phyloP scores from a whole-genome alignment of 2,113 vertebrate genomes.

The Irena cyanogastra region DNA sequence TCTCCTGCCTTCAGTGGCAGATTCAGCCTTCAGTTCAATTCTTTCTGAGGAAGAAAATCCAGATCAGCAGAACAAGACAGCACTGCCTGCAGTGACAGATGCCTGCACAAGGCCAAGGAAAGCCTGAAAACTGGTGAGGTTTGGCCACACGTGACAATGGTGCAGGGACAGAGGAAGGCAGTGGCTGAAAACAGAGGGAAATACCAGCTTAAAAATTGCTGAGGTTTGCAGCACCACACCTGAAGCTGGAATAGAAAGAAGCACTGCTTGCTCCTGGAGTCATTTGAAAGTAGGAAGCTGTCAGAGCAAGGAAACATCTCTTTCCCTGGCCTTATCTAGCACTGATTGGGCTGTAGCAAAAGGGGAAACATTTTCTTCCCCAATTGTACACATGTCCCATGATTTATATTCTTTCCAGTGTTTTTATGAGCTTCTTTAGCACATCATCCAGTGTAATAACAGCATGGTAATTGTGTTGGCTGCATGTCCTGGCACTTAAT shows the following conservation, averaged over 20 bases:
- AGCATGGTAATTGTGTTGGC: slow-evolving; percentile 70
- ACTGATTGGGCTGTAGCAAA: neutral
- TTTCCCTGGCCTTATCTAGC: neutral
- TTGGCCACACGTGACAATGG: neutral
- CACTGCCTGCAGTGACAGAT: neutral
- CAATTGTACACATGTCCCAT: neutral
- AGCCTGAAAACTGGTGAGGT: neutral
- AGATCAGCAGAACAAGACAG: neutral
- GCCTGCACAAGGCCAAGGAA: neutral
- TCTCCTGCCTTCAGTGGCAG: neutral
- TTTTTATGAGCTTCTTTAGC: slow-evolving; percentile 69
- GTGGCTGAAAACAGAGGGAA: neutral
- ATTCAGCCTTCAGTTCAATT: neutral
- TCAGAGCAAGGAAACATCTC: neutral
- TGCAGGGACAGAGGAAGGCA: neutral
- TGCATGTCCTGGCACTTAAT: slow-evolving; percentile 71
- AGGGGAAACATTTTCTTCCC: neutral
- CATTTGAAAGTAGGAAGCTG: neutral
- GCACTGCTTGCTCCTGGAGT: neutral
- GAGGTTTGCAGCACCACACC: neutral
- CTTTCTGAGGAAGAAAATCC: neutral
- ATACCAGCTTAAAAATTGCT: neutral
- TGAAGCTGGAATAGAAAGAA: neutral
- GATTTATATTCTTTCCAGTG: slow-evolving; percentile 61
- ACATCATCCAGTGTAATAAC: slow-evolving; percentile 67